Conservation (phyloP, 2,797 vertebrate genomes). For the Heliangelus exortis region DNA sequence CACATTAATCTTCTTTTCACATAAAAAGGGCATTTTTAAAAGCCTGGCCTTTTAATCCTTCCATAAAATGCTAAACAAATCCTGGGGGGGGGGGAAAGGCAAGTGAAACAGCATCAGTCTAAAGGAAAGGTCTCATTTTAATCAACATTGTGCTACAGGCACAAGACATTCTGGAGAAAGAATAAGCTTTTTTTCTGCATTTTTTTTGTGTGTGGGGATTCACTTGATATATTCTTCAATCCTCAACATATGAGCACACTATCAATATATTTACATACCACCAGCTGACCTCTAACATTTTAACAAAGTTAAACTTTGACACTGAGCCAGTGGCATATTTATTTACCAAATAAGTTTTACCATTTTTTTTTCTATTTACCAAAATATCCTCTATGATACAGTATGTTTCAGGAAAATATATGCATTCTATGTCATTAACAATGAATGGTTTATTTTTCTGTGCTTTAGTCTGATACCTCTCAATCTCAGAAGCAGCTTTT, state of each 20-base stretch:
- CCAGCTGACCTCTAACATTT: not conserved
- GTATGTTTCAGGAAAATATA: not conserved
- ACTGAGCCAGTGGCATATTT: not conserved
- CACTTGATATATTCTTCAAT: not conserved
- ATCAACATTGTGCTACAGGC: not conserved
- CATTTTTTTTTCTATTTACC: not conserved
- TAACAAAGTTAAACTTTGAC: not conserved
- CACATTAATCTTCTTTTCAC: constrained; percentile 55
- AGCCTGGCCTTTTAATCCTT: constrained; percentile 12
- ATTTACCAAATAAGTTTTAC: not conserved
- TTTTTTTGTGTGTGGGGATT: not conserved
- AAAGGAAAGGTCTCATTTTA: not conserved
- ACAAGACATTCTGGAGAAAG: rapidly evolving
- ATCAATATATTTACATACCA: not conserved
- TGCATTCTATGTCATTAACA: no score
- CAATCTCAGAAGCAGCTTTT: not conserved
- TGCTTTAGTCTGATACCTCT: not conserved
- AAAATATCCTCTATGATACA: not conserved
- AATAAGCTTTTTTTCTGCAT: no score
- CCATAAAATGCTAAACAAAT: constrained; percentile 39
- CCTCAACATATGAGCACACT: not conserved
- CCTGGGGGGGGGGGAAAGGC: not conserved
- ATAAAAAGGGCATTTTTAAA: constrained; percentile 57
- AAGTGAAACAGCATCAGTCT: not conserved
- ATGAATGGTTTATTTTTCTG: not conserved